Evolutionary conservation across 2,113 vertebrate genomes (phyloP).

Genomic region (Oncorhynchus tshawytscha): DNA sequence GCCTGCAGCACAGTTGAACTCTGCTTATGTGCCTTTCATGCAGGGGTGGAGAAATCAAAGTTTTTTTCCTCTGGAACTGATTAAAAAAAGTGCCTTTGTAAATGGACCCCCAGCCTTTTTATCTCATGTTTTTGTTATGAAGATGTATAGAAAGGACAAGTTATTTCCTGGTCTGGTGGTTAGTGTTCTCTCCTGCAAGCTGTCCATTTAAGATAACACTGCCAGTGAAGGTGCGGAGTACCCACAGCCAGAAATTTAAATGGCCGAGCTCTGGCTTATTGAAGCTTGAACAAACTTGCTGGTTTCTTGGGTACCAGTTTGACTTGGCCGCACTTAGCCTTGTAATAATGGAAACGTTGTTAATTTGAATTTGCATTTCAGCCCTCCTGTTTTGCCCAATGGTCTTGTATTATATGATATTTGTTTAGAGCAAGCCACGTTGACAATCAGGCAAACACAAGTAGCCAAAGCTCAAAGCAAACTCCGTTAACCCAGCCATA

Average conservation of each 20-base stretch:
- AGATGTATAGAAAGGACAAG: neutral
- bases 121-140: neutral
- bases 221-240: neutral
- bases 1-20: neutral
- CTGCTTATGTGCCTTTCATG: neutral
- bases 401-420: slow-evolving; percentile 13
- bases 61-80: too few species aligned
- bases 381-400: slow-evolving; percentile 13
- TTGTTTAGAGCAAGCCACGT: slow-evolving; percentile 16
- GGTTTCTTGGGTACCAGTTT: slow-evolving; percentile 30
- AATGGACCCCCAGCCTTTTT: neutral
- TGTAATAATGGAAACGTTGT: slow-evolving; percentile 36
- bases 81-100: too few species aligned
- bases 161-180: neutral
- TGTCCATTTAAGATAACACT: slow-evolving; percentile 2
- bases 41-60: too few species aligned
- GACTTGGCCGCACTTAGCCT: slow-evolving; percentile 12
- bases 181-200: neutral
- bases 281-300: slow-evolving; percentile 35
- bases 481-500: neutral
- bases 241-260: slow-evolving; percentile 22
- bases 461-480: neutral
- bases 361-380: slow-evolving; percentile 15
- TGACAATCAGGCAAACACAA: neutral
- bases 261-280: slow-evolving; percentile 12